Base-by-base conservation (phyloP, 2,888 invertebrate genomes). In the Leptopterna dolabrata region DNA sequence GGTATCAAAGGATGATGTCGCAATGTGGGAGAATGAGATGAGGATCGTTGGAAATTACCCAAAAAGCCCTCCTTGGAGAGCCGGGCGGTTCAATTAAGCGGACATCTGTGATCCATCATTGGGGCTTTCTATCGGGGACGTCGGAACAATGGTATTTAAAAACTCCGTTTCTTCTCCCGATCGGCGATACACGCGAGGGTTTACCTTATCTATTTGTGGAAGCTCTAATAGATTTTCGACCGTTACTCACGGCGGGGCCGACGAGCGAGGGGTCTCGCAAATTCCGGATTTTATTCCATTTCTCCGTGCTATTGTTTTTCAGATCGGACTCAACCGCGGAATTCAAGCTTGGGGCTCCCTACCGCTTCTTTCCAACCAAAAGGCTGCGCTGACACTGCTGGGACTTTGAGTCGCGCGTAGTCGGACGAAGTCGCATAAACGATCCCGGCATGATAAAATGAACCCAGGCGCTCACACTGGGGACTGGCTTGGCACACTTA, bases 101-200 rank as follows among this genome's bases (percentile, higher is more conserved):
- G 55, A 81, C 81, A 81, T 81, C 24, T 81, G 55, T 7, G 27
- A 30, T 81, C 81, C 81, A 81, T 81, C 81, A 24, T 36, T 81
- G 27, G 55, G 30, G 30, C 19, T n/a, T 55, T 29, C 19, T 63
- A 47, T 47, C 47, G 36, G 29, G 73, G 73, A 30, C 73, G 73
- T 13, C 70, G 73, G 73, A 76, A 76, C 73, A 76, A 76, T 76
- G 27, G 29, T 76, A 29, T 76, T 36, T 36, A 36, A 36, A 76
- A 76, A 76, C n/a, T 13, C 73, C 41, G 73, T 30, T 76, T 76
- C 73, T n/a, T 76, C 41, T 76, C 73, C 29, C 63, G 63, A 63
- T 63, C 63, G 63, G 63, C 63, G 63, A 63, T 63, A 63, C 63
- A 63, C 24, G 55, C 55, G 63, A 19, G 63, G 51, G 63, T 63